Conservation (phyloP, 2,888 invertebrate species). For the Eretmocerus hayati region DNA sequence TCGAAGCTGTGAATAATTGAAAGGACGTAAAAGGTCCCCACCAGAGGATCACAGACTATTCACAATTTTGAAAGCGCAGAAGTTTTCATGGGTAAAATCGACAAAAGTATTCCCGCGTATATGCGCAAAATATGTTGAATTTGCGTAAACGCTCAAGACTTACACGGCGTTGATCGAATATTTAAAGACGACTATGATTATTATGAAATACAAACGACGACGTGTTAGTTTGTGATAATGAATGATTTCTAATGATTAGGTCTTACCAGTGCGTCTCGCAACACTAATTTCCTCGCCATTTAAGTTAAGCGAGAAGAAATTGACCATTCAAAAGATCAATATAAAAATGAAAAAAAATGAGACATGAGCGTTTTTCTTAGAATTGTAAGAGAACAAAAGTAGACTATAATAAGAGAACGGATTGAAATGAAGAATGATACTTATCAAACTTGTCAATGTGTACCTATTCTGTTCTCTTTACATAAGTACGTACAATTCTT, state of each 20-base stretch:
- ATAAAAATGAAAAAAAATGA: no score
- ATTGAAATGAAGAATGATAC: conserved; percentile 13
- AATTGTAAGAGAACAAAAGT: not conserved
- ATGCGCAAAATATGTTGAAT: conserved; percentile 3
- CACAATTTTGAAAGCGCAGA: conserved; percentile 4
- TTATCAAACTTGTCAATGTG: conserved; percentile 24
- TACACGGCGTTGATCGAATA: conserved; percentile 36
- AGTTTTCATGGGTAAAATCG: conserved; percentile 13
- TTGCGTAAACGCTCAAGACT: conserved; percentile 17
- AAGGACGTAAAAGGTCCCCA: no score
- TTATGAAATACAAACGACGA: no score
- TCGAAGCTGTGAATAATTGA: no score
- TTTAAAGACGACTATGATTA: conserved; percentile 37
- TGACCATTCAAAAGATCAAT: conserved; percentile 3
- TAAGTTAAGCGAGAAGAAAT: conserved; percentile 11
- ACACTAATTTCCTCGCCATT: conserved; percentile 1
- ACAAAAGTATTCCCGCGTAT: conserved; percentile 21
- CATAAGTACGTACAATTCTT: conserved; percentile 16
- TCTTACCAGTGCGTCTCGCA: conserved; percentile 15
- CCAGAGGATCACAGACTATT: no score
- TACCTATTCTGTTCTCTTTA: conserved; percentile 19
- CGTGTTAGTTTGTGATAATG: conserved; percentile 44
- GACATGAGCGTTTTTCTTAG: not conserved
- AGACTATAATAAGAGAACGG: not conserved
- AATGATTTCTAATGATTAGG: conserved; percentile 19